phyloP scores from a whole-genome alignment of 1,140 invertebrate genomes.

The Hycleus cichorii region DNA sequence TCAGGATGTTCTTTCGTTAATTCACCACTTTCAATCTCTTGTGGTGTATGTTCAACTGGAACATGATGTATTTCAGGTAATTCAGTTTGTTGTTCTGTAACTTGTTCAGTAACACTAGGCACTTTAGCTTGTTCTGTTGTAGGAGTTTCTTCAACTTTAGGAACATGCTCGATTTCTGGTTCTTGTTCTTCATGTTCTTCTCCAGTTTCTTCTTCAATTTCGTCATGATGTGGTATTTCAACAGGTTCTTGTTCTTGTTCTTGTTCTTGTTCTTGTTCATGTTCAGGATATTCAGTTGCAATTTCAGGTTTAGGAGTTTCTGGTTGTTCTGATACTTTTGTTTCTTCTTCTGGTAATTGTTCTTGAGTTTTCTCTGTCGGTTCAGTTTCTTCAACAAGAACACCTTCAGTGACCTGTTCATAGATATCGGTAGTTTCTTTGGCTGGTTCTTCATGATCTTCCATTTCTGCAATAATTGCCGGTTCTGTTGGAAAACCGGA shows the following conservation, averaged over 20 bases:
- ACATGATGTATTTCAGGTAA: slow-evolving; percentile 11
- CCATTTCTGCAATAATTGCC: not conserved
- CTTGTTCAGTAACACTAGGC: slow-evolving; percentile 2
- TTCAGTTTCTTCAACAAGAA: slow-evolving; percentile 5
- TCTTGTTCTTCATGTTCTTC: not conserved
- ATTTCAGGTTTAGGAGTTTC: slow-evolving; percentile 3
- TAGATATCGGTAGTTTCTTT: not conserved
- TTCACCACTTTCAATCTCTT: slow-evolving; percentile 2
- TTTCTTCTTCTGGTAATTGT: slow-evolving; percentile 20
- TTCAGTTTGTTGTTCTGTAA: slow-evolving; percentile 26
- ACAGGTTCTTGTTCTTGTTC: slow-evolving; percentile 19
- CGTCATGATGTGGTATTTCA: slow-evolving; percentile 1
- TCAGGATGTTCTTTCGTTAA: not conserved
- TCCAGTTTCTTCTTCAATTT: not conserved
- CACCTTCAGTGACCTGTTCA: not conserved
- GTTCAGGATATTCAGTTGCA: slow-evolving; percentile 1
- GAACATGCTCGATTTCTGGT: not conserved
- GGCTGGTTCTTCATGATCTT: slow-evolving; percentile 12
- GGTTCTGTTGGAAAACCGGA: not conserved
- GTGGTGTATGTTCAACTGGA: slow-evolving; percentile 9
- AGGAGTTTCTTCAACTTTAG: slow-evolving; percentile 5
- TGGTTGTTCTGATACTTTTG: slow-evolving; percentile 5
- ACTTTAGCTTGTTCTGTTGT: not conserved
- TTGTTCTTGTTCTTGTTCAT: slow-evolving; percentile 18
- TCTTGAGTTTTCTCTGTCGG: slow-evolving; percentile 38